Base-by-base conservation (phyloP, 2,888 invertebrate species). In the Incurvaria masculella region DNA sequence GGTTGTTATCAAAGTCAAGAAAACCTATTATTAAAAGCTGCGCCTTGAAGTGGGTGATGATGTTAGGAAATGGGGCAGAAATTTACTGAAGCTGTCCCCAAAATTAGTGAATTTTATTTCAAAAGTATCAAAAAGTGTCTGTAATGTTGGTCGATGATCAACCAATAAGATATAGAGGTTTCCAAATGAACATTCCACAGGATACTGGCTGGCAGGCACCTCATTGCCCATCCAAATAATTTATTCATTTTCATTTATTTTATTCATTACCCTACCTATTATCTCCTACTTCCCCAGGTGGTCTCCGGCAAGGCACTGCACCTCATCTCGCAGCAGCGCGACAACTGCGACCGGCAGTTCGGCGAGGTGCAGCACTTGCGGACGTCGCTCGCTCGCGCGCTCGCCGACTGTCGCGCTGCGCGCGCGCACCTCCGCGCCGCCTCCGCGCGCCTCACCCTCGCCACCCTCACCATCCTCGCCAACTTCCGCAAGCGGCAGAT, bases 291-390 rank as follows among this genome's bases (percentile, higher is more conserved):
- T 46, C 45, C 42, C n/a, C 66, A 78, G 78, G 94, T 95, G 14
- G 93, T 96, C 4, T 96, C 97, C 0, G 95, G 94, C 57, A 93
- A 94, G 71, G 94, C 97, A 0, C 82, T 97, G 0, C 92, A 94
- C 57, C 80, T 97, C 27, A 97, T 98, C 59, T 80, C 96, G 4
- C 92, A 97, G 62, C 95, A 97, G 56, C 89, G 96, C 50, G 88
- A 87, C 55, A 84, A 88, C 0, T 97, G 95, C 65, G 89, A 91
- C 57, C 81, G 85, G 17, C 95, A 97, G 64, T 89, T 97, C 59
- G 81, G 87, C 49, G 85, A 87, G 52, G 87, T 94, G 23, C 79
- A 87, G 46, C 83, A 82, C 55, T 81, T 93, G 16, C 85, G 90
- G 54, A 82, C 84, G 50, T 82, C 88, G 55, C 72, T 94, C 2